Conservation (phyloP, 2,888 invertebrate genomes). For the Macrophya annulata region DNA sequence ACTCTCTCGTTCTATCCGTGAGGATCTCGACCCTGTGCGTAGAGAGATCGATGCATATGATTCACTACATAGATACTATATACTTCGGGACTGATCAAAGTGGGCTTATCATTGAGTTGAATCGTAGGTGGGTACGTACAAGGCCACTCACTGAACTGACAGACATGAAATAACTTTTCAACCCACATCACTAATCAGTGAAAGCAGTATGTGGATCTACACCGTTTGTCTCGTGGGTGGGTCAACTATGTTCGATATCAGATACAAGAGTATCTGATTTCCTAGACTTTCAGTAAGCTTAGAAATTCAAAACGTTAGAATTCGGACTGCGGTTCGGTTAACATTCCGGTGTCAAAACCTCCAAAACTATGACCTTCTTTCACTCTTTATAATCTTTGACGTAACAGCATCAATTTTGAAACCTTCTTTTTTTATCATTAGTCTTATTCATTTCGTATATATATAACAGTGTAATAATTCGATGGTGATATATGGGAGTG, state of each 20-base stretch:
- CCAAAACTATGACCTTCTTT: not conserved
- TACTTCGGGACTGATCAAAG: conserved; percentile 11
- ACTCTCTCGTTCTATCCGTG: not conserved
- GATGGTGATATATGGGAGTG: not conserved
- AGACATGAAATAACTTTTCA: not conserved
- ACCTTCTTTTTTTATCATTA: not conserved
- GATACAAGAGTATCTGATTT: not conserved
- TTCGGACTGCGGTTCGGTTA: too few species aligned
- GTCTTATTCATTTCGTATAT: not conserved
- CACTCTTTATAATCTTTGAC: too few species aligned
- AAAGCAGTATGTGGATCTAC: not conserved
- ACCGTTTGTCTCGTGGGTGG: not conserved
- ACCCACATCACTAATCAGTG: not conserved
- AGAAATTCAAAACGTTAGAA: not conserved
- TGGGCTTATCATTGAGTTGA: conserved; percentile 37
- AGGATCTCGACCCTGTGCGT: not conserved
- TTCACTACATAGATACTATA: not conserved
- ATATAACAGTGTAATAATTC: not conserved
- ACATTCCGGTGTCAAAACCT: too few species aligned
- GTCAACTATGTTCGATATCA: not conserved
- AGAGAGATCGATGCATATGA: conserved; percentile 25
- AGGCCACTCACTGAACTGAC: conserved; percentile 7
- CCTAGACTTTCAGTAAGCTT: not conserved
- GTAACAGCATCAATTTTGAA: too few species aligned
- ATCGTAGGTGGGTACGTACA: conserved; percentile 6